phyloP scores from a whole-genome alignment of 2,113 vertebrate species.

The Callipepla squamata region DNA sequence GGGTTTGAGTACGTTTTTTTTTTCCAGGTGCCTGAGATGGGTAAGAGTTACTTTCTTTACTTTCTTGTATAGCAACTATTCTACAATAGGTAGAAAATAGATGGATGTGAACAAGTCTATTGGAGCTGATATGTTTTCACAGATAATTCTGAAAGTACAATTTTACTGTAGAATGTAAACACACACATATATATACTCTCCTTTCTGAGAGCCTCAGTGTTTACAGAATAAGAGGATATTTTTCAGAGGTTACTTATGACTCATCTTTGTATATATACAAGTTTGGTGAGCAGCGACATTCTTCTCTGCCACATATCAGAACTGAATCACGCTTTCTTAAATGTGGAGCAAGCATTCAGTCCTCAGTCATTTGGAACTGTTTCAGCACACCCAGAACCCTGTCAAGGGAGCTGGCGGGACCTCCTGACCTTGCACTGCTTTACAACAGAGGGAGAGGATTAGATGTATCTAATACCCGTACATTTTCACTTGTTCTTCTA shows the following conservation, averaged over 20 bases:
- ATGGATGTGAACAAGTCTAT: not conserved
- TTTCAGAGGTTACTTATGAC: not conserved
- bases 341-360: not conserved
- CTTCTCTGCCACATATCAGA: not conserved
- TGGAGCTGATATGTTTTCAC: not conserved
- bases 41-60: not conserved
- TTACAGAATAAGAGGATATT: not conserved
- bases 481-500: not conserved
- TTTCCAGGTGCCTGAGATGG: not conserved
- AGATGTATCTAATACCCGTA: not conserved
- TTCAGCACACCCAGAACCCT: not conserved
- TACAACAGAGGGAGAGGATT: not conserved
- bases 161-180: not conserved
- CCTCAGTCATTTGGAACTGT: not conserved
- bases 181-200: not conserved
- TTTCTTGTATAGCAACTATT: not conserved
- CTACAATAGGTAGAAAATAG: not conserved
- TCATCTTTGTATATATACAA: not conserved
- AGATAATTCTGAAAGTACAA: not conserved
- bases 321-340: not conserved
- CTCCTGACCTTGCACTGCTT: not conserved
- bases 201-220: not conserved
- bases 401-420: not conserved
- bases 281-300: not conserved
- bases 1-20: not conserved